Conservation (phyloP, 2,797 vertebrate genomes). For the Pterois miles region DNA sequence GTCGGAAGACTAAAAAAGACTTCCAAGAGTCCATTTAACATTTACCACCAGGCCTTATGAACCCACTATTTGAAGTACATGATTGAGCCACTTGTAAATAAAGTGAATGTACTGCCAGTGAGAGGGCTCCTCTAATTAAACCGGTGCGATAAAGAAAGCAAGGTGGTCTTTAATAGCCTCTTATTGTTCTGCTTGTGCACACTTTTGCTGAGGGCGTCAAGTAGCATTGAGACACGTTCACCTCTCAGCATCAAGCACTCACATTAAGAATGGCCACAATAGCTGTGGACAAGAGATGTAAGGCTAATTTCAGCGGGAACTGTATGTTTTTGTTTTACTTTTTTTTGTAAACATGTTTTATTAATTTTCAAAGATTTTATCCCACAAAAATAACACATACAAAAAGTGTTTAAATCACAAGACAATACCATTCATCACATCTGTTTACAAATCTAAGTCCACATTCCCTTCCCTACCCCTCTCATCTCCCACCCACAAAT, state of each 20-base stretch:
- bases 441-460: too few species aligned
- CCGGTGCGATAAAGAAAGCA: constrained; percentile 59
- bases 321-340: too few species aligned
- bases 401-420: too few species aligned
- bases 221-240: constrained; percentile 49
- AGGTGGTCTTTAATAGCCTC: constrained; percentile 64
- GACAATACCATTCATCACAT: too few species aligned
- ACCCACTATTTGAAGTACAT: constrained; percentile 56
- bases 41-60: constrained; percentile 45
- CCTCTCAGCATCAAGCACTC: constrained; percentile 44
- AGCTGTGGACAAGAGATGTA: constrained; percentile 6
- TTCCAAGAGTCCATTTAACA: too few species aligned
- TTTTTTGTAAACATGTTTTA: too few species aligned
- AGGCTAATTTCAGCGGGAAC: constrained; percentile 5
- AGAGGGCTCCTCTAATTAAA: constrained; percentile 69
- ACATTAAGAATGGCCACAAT: constrained; percentile 13
- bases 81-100: constrained; percentile 70
- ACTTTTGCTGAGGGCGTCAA: constrained; percentile 49
- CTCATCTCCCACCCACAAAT: too few species aligned
- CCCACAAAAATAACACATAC: too few species aligned
- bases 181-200: constrained; percentile 56
- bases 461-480: too few species aligned
- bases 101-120: constrained; percentile 49
- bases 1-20: too few species aligned
- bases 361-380: too few species aligned